Base-by-base conservation (phyloP, 1,140 invertebrate species). In the Gryllus bimaculatus region DNA sequence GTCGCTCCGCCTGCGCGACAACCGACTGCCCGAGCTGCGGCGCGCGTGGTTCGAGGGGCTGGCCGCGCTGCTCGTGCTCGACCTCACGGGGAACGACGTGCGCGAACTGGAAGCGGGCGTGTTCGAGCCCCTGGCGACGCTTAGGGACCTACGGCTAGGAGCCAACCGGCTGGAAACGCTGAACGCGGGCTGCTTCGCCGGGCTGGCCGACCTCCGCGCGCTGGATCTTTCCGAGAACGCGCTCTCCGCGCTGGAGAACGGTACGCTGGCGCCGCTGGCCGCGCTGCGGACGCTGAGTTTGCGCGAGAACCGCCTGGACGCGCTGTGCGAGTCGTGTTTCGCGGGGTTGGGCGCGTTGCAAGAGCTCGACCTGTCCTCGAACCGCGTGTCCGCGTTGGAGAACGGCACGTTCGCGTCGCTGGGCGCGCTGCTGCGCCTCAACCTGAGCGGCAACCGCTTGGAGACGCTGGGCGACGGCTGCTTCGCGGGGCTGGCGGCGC, bases 1-100 rank as follows among this genome's bases (percentile, higher is more conserved):
- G 82, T 92, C 94, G 82, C 86, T 97, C 75, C 93, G 96, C 82
- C 88, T 96, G 8, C 94, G 94, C n/a, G 88, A 92, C 79, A 96
- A 96, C 86, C 88, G 89, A 73, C 87, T 96, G 73, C 86, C 88
- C 8, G 75, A 77, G 15, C 80, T 88, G 20, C 82, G 81, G 8
- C 80, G 83, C 15, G 75, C 80, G 21, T 84, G 80, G 1, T 87
- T 88, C 66, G 80, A 83, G 80, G 85, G 85, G 18, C 82, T 87
- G n/a, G 26, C 75, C 80, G 84, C 83, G 74, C 82, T 89, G 8
- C 83, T 85, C 76, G 85, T 87, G 79, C 82, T 89, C 13, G 86
- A 88, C 79, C 80, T 88, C 75, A 84, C 86, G 81, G 81, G 84
- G 47, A 89, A 89, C 83, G 79, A 85, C 74, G 85, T 89, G 89